Conservation (phyloP, 2,888 invertebrate genomes). For the Cataglyphis altisquamis region DNA sequence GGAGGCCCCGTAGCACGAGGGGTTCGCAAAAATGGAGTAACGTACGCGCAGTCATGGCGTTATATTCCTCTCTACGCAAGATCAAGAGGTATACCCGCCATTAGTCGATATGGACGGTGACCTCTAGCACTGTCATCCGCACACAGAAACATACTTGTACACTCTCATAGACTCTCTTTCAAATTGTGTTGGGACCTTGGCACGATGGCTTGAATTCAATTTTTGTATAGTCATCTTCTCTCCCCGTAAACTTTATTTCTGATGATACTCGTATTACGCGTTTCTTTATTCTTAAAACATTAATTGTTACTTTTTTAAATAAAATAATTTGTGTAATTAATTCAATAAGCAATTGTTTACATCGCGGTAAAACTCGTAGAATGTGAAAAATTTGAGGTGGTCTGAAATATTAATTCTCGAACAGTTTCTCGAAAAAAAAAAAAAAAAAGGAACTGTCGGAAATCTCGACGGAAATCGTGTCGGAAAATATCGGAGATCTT, state of each 20-base stretch:
- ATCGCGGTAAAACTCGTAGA: not conserved
- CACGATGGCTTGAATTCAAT: slow-evolving; percentile 20
- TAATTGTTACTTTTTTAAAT: not conserved
- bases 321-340: not conserved
- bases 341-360: not conserved
- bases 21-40: slow-evolving; percentile 93
- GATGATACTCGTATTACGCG: not conserved
- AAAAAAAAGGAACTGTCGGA: not conserved
- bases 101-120: slow-evolving; percentile 76
- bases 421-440: not conserved
- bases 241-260: not conserved
- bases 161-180: not conserved
- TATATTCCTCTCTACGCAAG: slow-evolving; percentile 95
- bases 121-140: slow-evolving; percentile 64
- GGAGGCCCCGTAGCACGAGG: slow-evolving; percentile 82
- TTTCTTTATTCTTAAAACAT: not conserved
- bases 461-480: not conserved
- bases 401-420: not conserved
- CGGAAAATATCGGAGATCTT: not conserved
- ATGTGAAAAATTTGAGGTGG: not conserved
- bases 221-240: not conserved
- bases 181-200: slow-evolving; percentile 20
- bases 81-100: slow-evolving; percentile 92
- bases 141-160: slow-evolving; percentile 8
- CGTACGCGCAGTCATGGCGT: slow-evolving; percentile 95